Base-by-base conservation (phyloP, 2,797 vertebrate genomes). In the Miichthys miiuy region DNA sequence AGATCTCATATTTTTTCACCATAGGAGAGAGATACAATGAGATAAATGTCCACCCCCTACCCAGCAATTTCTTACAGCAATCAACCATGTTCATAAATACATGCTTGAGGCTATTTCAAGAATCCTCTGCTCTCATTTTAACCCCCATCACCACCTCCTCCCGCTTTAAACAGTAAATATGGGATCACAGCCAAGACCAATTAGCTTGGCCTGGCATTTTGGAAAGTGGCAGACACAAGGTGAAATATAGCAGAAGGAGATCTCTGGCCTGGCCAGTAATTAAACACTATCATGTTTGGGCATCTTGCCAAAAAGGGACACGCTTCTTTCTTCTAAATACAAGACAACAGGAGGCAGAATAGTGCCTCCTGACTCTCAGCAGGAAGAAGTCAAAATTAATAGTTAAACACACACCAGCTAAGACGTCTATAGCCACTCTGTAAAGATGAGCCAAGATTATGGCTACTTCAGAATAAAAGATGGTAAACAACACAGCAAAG, bases 111-210 rank as follows among this genome's bases (percentile, higher is more conserved):
- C 38, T 1, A 63, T 77, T 82, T 63, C 51, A 68, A 77, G 79
- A 79, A 87, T 75, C 80, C 69, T n/a, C 47, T 56, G 73, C 64
- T 80, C 71, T 82, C 55, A 79, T 80, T 89, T 60, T 54, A 68
- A 38, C 63, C 23, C 34, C 34, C 34, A 38, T 8, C 8, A 9
- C 8, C 34, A 38, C 34, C 34, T 38, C 8, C 34, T 38, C 9
- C 8, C 0, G 34, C 75, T 77, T 67, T 69, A 44, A 68, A 78
- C 67, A 70, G 27, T 68, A 21, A 23, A 68, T 5, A 14, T 63
- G 90, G 88, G 87, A 82, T 42, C 42, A 2, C 6, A 55, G 86
- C 79, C 90, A 92, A 80, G 42, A 84, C 68, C 84, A 80, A 84
- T 93, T 88, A 88, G 34, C 70, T 23, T 12, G 1, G 61, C 5